phyloP scores from a whole-genome alignment of 2,797 vertebrate genomes.

The Mareca penelope region DNA sequence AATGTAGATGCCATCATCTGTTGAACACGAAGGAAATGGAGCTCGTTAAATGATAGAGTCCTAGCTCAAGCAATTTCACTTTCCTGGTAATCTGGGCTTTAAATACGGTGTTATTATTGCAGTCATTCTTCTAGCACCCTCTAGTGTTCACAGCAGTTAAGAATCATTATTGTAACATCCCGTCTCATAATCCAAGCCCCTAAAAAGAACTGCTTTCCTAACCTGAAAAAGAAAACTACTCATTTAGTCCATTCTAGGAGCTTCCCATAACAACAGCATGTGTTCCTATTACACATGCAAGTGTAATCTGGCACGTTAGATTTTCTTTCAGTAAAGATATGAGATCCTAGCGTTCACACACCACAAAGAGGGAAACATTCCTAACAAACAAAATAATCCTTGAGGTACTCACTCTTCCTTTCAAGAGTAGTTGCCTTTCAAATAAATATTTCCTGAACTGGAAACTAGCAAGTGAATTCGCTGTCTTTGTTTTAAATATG shows the following conservation, averaged over 20 bases:
- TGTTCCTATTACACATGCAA: accelerated
- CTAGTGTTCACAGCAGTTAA: neutral
- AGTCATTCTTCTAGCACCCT: neutral
- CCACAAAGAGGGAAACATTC: neutral
- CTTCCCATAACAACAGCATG: no score
- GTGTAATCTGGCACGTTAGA: accelerated
- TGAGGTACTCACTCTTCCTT: neutral
- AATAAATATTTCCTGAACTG: neutral
- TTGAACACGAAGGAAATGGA: neutral
- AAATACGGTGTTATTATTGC: accelerated
- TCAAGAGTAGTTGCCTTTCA: neutral
- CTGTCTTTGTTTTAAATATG: neutral
- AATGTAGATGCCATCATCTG: neutral
- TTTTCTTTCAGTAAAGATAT: neutral
- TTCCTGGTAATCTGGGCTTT: accelerated
- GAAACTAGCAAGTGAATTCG: neutral
- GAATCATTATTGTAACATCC: accelerated
- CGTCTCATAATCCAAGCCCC: accelerated
- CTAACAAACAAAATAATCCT: neutral
- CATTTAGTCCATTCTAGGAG: neutral
- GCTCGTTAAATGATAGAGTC: accelerated
- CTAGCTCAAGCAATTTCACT: neutral
- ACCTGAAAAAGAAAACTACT: neutral
- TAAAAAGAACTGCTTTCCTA: neutral
- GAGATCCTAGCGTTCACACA: neutral